These are phyloP conservation scores for Xiphophorus maculatus DNA, from an alignment of 2,113 vertebrate species.

Conservation along the genomic window DNA sequence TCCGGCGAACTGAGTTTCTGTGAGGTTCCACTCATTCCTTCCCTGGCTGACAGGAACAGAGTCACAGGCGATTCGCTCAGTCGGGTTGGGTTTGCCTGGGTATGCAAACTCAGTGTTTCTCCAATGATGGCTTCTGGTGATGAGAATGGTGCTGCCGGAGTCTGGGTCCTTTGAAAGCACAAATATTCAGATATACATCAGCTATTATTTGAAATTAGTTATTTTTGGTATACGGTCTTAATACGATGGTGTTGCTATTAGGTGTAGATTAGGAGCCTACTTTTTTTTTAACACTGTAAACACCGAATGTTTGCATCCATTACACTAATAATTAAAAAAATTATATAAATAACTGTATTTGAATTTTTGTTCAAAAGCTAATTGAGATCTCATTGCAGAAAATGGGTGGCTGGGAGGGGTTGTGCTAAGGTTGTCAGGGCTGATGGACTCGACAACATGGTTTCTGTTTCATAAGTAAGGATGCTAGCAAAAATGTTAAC, in stretches of 20 bases:
- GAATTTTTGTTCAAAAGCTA: not conserved
- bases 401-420: too few relatives aligned
- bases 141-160: conserved; percentile 86
- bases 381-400: too few relatives aligned
- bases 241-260: not conserved
- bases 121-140: conserved; percentile 84
- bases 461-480: not conserved
- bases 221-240: not conserved
- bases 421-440: too few relatives aligned
- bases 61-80: conserved; percentile 48
- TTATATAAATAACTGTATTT: not conserved
- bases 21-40: conserved; percentile 71
- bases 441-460: too few relatives aligned
- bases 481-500: too few relatives aligned
- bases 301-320: not conserved
- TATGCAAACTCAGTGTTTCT: conserved; percentile 82
- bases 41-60: conserved; percentile 57
- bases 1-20: conserved; percentile 61
- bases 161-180: conserved; percentile 80
- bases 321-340: not conserved
- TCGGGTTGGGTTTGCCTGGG: conserved; percentile 29
- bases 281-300: too few relatives aligned
- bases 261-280: not conserved
- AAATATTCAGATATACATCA: conserved; percentile 13
- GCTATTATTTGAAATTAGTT: not conserved